Evolutionary conservation across 2,888 invertebrate species (phyloP), one percentile per base, ranked within the genome.

Genomic region (Epistrophe grossulariae): DNA sequence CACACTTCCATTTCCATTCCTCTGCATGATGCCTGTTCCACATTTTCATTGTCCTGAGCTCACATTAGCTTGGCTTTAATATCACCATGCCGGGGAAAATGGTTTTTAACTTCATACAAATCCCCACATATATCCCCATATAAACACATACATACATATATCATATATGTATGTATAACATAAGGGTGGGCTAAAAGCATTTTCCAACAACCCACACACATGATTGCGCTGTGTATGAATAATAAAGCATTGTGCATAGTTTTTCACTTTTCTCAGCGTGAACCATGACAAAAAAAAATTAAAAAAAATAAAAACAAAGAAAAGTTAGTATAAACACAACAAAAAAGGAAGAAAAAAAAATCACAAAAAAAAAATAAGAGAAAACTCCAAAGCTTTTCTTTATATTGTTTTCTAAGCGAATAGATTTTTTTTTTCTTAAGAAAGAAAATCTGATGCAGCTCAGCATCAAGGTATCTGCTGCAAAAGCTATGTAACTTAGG

Each of bases 331-430:
- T 77, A 70, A 70, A 52, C 52, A 80, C 81, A 77, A 73, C 71
- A 55, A 38, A 59, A 60, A 17, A 1, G 45, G 31, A 57, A 59
- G 57, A 59, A 57, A 40, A 19, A 45, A 52, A 35, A 19, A 66
- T 55, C 24, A 59, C 17, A 15, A 31, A 62, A 35, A 57, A 17
- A n/a, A 31, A 40, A 24, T 19, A 19, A 24, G 13, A 24, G 9
- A 62, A 62, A 52, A 52, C 74, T 74, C 70, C 48, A 70, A 73
- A 77, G 73, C 71, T 87, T 62, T 82, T 76, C 87, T 79, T 87
- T 79, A 87, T 87, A 87, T 87, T 83, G 87, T 87, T 82, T 87
- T 79, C 87, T 83, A 83, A 71, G 76, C 74, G 52, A 77, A 78
- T 78, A 82, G 85, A 79, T 52, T 48, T 31, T 82, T 52, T 48